Percentiles rank a stretch among this genome's conserved stretches.
These are phyloP conservation scores for Rattus norvegicus DNA, from an alignment of 2,113 vertebrate genomes.

Conservation along the genomic window GRCr8 NC_086033.1:80981501-80982000, in stretches of 20 bases:
- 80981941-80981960: background rate
- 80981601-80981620: constrained; percentile 74
- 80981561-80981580: background rate
- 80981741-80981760: background rate
- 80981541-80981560: constrained; percentile 70
- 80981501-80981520: too few relatives aligned
- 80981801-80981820: background rate
- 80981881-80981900: background rate
- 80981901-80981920: background rate
- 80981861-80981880: background rate
- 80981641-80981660: background rate
- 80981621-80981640: background rate
- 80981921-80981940: background rate
- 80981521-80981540: constrained; percentile 36
- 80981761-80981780: background rate
- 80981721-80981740: constrained; percentile 6
- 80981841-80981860: background rate
- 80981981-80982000: background rate
- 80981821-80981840: background rate
- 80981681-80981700: background rate
- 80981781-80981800: background rate
- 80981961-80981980: background rate
- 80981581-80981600: constrained; percentile 67
- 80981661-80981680: background rate
- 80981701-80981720: background rate